Evolutionary conservation across 2,888 invertebrate species (phyloP).

Genomic region (Thelaira solivaga): DNA sequence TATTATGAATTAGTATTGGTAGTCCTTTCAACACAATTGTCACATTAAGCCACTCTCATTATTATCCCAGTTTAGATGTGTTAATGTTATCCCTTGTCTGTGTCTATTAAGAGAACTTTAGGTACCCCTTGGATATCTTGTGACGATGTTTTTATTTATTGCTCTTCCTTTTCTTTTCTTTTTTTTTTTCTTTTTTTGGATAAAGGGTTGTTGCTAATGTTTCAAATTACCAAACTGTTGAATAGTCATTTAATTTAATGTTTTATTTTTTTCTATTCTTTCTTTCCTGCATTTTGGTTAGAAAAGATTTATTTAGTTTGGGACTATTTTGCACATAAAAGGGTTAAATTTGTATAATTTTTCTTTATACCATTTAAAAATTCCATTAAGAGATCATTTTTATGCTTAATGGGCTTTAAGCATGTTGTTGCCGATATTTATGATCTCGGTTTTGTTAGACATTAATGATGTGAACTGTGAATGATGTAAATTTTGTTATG

Average conservation of each 20-base stretch:
- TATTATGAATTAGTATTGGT: conserved; percentile 24
- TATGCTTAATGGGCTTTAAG: conserved; percentile 53
- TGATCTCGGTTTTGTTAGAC: conserved; percentile 48
- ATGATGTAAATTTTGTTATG: conserved; percentile 22
- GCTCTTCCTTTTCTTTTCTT: conserved; percentile 16
- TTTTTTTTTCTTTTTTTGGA: background rate
- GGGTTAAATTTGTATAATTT: conserved; percentile 48
- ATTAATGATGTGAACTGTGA: conserved; percentile 29
- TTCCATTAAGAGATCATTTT: conserved; percentile 58
- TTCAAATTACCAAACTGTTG: conserved; percentile 75
- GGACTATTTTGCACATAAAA: conserved; percentile 55
- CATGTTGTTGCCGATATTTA: conserved; percentile 51
- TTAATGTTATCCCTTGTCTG: conserved; percentile 35
- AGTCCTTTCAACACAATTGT: conserved; percentile 59
- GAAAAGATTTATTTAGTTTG: conserved; percentile 69
- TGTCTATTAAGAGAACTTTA: conserved; percentile 23
- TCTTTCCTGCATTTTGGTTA: conserved; percentile 22
- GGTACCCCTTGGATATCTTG: conserved; percentile 46
- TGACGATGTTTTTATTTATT: conserved; percentile 53
- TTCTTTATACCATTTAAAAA: conserved; percentile 20
- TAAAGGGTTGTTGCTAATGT: conserved; percentile 73
- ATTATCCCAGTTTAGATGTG: conserved; percentile 62
- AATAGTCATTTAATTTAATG: conserved; percentile 75
- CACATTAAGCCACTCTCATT: conserved; percentile 54
- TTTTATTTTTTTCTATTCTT: conserved; percentile 45